phyloP scores from a whole-genome alignment of 2,797 vertebrate genomes.

The Danio aesculapii region DNA sequence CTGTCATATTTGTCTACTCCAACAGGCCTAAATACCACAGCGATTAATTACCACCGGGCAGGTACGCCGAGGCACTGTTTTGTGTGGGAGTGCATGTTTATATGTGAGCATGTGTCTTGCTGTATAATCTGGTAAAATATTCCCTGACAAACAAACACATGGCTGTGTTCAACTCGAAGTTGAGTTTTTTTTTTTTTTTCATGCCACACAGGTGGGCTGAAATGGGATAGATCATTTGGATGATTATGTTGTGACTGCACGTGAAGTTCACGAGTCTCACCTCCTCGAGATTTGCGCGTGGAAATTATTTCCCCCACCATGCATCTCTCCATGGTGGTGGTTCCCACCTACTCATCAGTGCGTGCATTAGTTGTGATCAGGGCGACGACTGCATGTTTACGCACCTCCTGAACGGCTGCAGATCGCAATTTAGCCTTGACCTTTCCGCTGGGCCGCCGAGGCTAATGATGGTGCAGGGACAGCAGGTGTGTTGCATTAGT shows the following conservation, averaged over 20 bases:
- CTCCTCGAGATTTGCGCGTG: slow-evolving; percentile 71
- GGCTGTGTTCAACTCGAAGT: not conserved
- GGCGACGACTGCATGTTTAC: slow-evolving; percentile 36
- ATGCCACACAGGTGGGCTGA: slow-evolving; percentile 43
- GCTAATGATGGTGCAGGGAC: slow-evolving; percentile 78
- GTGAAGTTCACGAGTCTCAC: slow-evolving; percentile 46
- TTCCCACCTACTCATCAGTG: slow-evolving; percentile 77
- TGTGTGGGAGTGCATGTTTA: slow-evolving; percentile 50
- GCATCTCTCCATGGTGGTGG: slow-evolving; percentile 67
- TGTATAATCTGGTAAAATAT: slow-evolving; percentile 42
- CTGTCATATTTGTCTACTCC: slow-evolving; percentile 98
- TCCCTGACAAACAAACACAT: slow-evolving; percentile 41
- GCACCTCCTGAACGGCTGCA: slow-evolving; percentile 51
- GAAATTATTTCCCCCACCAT: slow-evolving; percentile 73
- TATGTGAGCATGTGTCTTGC: slow-evolving; percentile 51
- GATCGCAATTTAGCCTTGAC: slow-evolving; percentile 75
- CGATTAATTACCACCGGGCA: slow-evolving; percentile 96
- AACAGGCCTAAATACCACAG: slow-evolving; percentile 98
- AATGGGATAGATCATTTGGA: slow-evolving; percentile 49
- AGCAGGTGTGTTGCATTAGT: slow-evolving; percentile 83
- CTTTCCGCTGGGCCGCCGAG: slow-evolving; percentile 70
- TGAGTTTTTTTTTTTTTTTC: not conserved
- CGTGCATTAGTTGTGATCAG: slow-evolving; percentile 69
- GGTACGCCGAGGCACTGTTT: slow-evolving; percentile 81
- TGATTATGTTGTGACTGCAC: slow-evolving; percentile 52